A percentile compares a stretch with the other conserved stretches of the same genome.
Evolutionary conservation across 1,140 invertebrate species (phyloP).

Genomic region (Manduca sexta): DNA sequence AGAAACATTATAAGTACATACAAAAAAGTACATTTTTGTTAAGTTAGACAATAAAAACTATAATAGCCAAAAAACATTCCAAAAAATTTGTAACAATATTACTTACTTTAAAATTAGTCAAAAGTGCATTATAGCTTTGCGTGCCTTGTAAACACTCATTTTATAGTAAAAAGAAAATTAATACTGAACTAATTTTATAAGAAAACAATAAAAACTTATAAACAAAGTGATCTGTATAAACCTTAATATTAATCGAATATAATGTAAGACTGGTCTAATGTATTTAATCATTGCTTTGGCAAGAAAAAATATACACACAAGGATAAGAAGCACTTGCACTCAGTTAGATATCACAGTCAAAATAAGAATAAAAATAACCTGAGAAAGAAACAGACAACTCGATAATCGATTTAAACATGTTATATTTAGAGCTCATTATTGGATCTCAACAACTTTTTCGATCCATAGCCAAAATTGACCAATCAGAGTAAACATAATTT

Average conservation of each 20-base stretch:
- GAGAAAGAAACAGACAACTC: too few species aligned
- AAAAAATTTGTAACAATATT: neutral
- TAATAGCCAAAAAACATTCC: slow-evolving; percentile 3
- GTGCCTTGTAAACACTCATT: too few species aligned
- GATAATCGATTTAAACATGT: too few species aligned
- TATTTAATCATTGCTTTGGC: slow-evolving; percentile 11
- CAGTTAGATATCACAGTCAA: too few species aligned
- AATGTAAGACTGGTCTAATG: slow-evolving; percentile 27
- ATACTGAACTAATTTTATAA: neutral
- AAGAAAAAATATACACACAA: slow-evolving; percentile 10
- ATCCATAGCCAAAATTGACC: too few species aligned
- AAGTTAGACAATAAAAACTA: slow-evolving; percentile 3
- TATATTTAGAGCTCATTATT: too few species aligned
- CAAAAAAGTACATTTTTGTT: slow-evolving; percentile 15
- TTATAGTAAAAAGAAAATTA: neutral
- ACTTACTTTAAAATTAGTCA: neutral
- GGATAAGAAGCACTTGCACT: too few species aligned
- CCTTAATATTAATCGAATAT: slow-evolving; percentile 26
- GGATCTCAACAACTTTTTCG: too few species aligned
- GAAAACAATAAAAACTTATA: neutral
- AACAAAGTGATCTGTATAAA: neutral
- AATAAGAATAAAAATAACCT: neutral
- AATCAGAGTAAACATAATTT: too few species aligned
- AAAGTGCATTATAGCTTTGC: too few species aligned
- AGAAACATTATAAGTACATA: slow-evolving; percentile 26